These are phyloP conservation scores for Pseudomyrmex concolor DNA, from an alignment of 1,140 invertebrate species.

Conservation along the genomic window DNA sequence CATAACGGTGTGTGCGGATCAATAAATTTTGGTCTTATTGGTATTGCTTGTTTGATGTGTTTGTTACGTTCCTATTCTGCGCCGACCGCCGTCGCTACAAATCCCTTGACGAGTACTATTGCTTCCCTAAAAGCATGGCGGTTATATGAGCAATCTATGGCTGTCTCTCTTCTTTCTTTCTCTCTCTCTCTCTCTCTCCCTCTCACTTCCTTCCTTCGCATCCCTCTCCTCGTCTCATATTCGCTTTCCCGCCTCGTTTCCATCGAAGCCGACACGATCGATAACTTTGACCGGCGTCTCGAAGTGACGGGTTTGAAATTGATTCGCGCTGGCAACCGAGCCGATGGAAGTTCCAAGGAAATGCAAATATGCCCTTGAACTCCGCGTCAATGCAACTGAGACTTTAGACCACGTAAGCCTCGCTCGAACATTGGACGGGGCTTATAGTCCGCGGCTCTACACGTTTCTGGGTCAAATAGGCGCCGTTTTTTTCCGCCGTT, in stretches of 20 bases:
- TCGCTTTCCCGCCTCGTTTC: constrained; percentile 16
- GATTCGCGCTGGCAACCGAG: constrained; percentile 42
- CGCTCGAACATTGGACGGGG: constrained; percentile 14
- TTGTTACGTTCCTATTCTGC: constrained; percentile 33
- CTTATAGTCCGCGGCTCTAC: constrained; percentile 38
- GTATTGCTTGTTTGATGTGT: constrained; percentile 37
- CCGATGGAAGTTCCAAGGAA: constrained; percentile 42
- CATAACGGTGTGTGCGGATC: constrained; percentile 6
- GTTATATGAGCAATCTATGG: constrained; percentile 36
- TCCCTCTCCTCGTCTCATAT: background rate
- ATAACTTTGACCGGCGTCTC: constrained; percentile 42
- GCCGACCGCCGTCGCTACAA: constrained; percentile 19
- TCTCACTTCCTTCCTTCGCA: background rate
- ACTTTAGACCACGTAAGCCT: constrained; percentile 46
- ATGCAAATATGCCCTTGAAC: constrained; percentile 55
- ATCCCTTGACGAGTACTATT: constrained; percentile 36
- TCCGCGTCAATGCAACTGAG: constrained; percentile 33
- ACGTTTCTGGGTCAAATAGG: constrained; percentile 31
- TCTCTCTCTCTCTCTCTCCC: constrained; percentile 25
- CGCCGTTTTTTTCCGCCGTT: constrained; percentile 22
- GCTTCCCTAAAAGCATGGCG: constrained; percentile 34
- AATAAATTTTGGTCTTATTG: constrained; percentile 35
- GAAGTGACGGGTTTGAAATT: constrained; percentile 53
- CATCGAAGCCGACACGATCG: constrained; percentile 37
- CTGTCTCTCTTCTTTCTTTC: constrained; percentile 14